Evolutionary conservation across 2,113 vertebrate genomes (phyloP).

Genomic region (Sinocyclocheilus rhinocerous): DNA sequence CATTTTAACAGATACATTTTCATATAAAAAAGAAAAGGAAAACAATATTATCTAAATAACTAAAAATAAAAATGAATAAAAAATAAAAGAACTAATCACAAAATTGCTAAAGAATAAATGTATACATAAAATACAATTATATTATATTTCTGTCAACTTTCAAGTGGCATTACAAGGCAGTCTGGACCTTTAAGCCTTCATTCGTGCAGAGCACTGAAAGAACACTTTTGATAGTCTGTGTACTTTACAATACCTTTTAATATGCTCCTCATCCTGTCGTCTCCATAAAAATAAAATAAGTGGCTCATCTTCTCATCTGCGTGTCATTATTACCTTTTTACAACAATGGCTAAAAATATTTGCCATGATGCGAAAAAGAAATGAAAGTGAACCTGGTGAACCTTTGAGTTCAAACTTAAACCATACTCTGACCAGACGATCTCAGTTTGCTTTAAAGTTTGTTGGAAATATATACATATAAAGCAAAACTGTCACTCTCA

Average conservation of each 20-base stretch:
- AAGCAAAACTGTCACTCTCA: neutral
- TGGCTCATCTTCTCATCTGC: neutral
- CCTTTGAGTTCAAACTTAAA: neutral
- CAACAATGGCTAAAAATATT: neutral
- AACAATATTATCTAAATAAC: no score
- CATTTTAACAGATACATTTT: no score
- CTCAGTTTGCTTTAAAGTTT: no score
- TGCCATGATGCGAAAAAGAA: neutral
- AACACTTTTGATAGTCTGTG: neutral
- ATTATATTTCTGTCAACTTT: neutral
- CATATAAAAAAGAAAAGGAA: no score
- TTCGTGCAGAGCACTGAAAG: neutral
- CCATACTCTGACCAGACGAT: neutral
- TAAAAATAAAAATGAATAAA: no score
- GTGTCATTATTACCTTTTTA: neutral
- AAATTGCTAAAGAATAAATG: no score
- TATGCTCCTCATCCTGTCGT: neutral
- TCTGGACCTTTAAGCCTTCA: neutral
- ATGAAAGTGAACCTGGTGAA: neutral
- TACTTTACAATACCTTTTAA: neutral
- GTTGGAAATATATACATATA: no score
- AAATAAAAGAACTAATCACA: no score
- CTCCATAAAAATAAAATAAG: neutral
- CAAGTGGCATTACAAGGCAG: neutral
- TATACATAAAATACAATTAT: neutral